Evolutionary conservation across 2,888 invertebrate genomes (phyloP).

Genomic region (Zhuqinia jingwanae): DNA sequence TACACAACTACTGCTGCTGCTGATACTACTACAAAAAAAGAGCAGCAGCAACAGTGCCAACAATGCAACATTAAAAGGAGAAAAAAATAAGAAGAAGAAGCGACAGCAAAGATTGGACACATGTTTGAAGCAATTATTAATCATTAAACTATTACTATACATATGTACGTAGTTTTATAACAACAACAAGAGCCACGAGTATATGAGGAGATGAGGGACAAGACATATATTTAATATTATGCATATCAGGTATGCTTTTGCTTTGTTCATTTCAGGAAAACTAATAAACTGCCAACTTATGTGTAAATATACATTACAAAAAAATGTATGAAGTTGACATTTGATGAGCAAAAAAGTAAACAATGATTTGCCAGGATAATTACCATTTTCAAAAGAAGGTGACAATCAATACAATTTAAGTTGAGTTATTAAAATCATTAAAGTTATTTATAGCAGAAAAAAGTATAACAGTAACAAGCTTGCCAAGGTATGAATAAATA

Average conservation of each 20-base stretch:
- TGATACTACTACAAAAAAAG: too few species aligned
- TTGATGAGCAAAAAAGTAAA: conserved; percentile 56
- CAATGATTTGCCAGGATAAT: too few species aligned
- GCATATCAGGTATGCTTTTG: too few species aligned
- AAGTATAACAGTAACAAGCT: background rate
- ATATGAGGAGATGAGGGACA: too few species aligned
- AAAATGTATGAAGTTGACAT: too few species aligned
- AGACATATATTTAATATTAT: too few species aligned
- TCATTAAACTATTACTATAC: conserved; percentile 50
- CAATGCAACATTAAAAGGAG: background rate
- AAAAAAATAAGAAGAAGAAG: background rate
- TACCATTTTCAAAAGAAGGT: background rate
- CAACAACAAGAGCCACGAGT: too few species aligned
- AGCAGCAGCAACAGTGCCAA: too few species aligned
- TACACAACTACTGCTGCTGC: background rate
- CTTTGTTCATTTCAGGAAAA: too few species aligned
- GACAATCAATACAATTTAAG: background rate
- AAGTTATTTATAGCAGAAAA: background rate
- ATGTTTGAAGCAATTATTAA: conserved; percentile 55
- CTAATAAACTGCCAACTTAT: too few species aligned
- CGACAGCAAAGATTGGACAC: background rate
- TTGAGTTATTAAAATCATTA: background rate
- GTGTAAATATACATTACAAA: too few species aligned
- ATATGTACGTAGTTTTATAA: too few species aligned
- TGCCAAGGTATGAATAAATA: background rate